Evolutionary conservation across 2,797 vertebrate genomes (phyloP).

Genomic region (Manis pentadactyla): DNA sequence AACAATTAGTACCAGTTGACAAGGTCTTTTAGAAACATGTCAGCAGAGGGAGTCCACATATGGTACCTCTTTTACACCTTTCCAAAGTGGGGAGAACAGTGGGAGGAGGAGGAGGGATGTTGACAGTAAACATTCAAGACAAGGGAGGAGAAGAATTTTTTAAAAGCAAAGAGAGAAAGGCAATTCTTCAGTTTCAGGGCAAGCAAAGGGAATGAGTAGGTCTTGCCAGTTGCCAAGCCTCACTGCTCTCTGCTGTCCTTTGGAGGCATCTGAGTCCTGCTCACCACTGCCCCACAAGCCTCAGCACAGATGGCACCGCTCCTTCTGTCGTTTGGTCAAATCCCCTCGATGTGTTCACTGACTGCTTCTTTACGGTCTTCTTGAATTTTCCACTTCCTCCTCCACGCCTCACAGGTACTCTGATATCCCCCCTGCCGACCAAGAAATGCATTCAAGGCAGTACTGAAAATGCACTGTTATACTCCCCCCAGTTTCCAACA

Average conservation of each 20-base stretch:
- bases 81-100: slow-evolving; percentile 76
- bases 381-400: neutral
- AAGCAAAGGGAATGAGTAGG: neutral
- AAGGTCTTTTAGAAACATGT: slow-evolving; percentile 85
- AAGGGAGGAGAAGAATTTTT: slow-evolving; percentile 31
- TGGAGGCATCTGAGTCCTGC: neutral
- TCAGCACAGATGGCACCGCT: rapidly evolving
- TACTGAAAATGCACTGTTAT: neutral
- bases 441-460: neutral
- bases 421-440: neutral
- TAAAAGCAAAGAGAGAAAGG: slow-evolving; percentile 4
- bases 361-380: neutral
- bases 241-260: neutral
- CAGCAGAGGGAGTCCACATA: slow-evolving; percentile 85
- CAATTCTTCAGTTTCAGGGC: neutral
- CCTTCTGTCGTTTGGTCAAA: neutral
- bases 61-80: slow-evolving; percentile 84
- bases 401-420: neutral
- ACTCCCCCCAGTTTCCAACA: neutral
- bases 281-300: no score
- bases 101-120: slow-evolving; percentile 59
- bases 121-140: slow-evolving; percentile 65
- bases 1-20: slow-evolving; percentile 86
- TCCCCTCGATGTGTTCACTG: neutral
- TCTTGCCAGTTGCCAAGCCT: neutral